Conservation (phyloP, 1,140 invertebrate species). For the Gonatopus flavifemur region DNA sequence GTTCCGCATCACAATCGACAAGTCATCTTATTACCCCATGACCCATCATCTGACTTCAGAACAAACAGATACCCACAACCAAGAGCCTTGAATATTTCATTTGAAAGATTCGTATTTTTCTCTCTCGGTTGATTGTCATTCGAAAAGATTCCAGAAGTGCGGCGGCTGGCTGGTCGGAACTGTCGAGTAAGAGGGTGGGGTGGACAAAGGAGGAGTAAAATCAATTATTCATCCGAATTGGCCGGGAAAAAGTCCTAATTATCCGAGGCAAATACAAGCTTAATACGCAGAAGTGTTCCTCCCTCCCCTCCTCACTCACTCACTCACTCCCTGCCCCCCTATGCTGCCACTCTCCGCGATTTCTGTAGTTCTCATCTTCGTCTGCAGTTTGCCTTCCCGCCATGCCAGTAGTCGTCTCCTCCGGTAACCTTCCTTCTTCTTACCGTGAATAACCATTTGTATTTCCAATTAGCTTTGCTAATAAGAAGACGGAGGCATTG, state of each 20-base stretch:
- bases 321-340: slow-evolving; percentile 1
- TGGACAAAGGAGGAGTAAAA: slow-evolving; percentile 48
- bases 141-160: slow-evolving; percentile 30
- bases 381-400: slow-evolving; percentile 4
- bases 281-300: slow-evolving; percentile 50
- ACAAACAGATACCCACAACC: no score
- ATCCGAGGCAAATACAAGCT: slow-evolving; percentile 58
- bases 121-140: slow-evolving; percentile 45
- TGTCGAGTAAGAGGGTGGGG: no score
- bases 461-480: slow-evolving; percentile 61
- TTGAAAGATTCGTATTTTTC: slow-evolving; percentile 38
- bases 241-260: slow-evolving; percentile 60
- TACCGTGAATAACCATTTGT: slow-evolving; percentile 60
- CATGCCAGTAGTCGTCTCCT: not conserved
- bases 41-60: no score
- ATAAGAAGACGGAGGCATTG: slow-evolving; percentile 57
- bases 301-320: not conserved
- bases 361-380: no score
- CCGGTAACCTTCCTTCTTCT: slow-evolving; percentile 37
- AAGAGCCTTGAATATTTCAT: slow-evolving; percentile 47
- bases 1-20: no score
- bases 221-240: slow-evolving; percentile 61
- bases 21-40: no score
- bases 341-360: slow-evolving; percentile 1
- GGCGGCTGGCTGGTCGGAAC: slow-evolving; percentile 9